Percentiles rank a stretch among this genome's conserved stretches.
These are phyloP conservation scores for Parascotia fuliginaria DNA, from an alignment of 2,888 invertebrate species.

Conservation along the genomic window DNA sequence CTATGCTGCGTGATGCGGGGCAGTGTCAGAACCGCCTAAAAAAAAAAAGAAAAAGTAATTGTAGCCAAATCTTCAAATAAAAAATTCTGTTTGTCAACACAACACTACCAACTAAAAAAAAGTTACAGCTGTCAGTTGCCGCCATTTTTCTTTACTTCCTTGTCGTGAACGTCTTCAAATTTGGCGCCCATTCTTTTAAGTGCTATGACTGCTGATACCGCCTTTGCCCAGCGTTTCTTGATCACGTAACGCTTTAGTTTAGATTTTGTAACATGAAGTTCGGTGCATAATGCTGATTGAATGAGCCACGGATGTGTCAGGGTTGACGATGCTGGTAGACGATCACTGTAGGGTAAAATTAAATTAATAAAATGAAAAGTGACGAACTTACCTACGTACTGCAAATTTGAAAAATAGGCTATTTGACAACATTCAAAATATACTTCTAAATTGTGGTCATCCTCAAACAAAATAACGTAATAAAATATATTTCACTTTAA, in stretches of 20 bases:
- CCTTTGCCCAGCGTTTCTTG: conserved; percentile 96
- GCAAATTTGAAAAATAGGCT: too few species aligned
- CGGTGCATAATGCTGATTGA: conserved; percentile 87
- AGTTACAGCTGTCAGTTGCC: conserved; percentile 29
- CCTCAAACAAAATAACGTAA: too few species aligned
- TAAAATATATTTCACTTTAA: too few species aligned
- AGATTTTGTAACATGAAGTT: conserved; percentile 90
- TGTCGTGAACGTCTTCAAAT: conserved; percentile 82
- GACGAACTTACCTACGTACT: too few species aligned
- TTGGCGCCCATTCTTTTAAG: conserved; percentile 94
- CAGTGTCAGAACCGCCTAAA: too few species aligned
- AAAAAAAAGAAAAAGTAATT: too few species aligned
- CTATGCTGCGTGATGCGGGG: too few species aligned
- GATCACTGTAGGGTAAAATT: conserved; percentile 82
- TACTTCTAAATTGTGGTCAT: too few species aligned
- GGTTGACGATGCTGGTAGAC: conserved; percentile 90
- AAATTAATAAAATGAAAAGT: not conserved
- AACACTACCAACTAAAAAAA: conserved; percentile 24
- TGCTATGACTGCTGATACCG: conserved; percentile 94
- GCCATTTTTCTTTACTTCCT: conserved; percentile 39
- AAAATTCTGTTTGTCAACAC: too few species aligned
- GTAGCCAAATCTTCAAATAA: too few species aligned
- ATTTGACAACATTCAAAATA: too few species aligned
- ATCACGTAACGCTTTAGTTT: conserved; percentile 95
- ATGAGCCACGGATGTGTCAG: conserved; percentile 93